A percentile compares a stretch with the other conserved stretches of the same genome.
Conservation (phyloP, 2,888 invertebrate genomes). For the Phorcus lineatus region DNA sequence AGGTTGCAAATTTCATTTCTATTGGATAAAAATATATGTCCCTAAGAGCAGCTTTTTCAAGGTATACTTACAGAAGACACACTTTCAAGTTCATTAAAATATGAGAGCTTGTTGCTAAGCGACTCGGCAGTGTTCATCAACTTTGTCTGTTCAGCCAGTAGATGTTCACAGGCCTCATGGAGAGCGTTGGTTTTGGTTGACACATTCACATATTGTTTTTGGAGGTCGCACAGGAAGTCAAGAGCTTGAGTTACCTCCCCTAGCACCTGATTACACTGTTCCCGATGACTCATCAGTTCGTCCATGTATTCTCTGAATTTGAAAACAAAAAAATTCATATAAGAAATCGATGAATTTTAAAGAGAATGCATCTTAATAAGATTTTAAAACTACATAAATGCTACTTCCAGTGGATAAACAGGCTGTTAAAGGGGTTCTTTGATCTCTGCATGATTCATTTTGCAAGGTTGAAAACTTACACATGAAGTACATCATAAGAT, state of each 20-base stretch:
- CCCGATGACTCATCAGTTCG: constrained; percentile 78
- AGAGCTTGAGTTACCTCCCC: constrained; percentile 83
- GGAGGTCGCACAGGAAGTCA: constrained; percentile 83
- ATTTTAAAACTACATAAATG: neutral
- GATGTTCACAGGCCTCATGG: constrained; percentile 92
- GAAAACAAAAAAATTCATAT: too few relatives aligned
- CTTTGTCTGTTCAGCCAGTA: constrained; percentile 89
- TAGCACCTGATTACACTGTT: constrained; percentile 72
- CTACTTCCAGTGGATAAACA: too few relatives aligned
- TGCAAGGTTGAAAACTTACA: too few relatives aligned
- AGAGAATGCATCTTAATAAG: too few relatives aligned
- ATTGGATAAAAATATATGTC: too few relatives aligned
- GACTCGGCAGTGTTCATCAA: constrained; percentile 87
- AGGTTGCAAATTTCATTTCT: too few relatives aligned
- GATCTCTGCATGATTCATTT: too few relatives aligned
- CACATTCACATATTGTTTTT: constrained; percentile 88
- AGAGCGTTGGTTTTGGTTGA: constrained; percentile 94
- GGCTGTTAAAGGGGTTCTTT: too few relatives aligned
- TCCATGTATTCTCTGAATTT: constrained; percentile 79
- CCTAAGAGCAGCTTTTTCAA: too few relatives aligned
- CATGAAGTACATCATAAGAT: too few relatives aligned
- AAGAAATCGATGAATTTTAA: too few relatives aligned
- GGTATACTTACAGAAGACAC: constrained; percentile 78
- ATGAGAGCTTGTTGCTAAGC: constrained; percentile 87
- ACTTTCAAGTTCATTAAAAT: constrained; percentile 89